Percentiles rank a stretch among this genome's conserved stretches.
phyloP scores from a whole-genome alignment of 2,797 vertebrate species.

The Podargus strigoides region DNA sequence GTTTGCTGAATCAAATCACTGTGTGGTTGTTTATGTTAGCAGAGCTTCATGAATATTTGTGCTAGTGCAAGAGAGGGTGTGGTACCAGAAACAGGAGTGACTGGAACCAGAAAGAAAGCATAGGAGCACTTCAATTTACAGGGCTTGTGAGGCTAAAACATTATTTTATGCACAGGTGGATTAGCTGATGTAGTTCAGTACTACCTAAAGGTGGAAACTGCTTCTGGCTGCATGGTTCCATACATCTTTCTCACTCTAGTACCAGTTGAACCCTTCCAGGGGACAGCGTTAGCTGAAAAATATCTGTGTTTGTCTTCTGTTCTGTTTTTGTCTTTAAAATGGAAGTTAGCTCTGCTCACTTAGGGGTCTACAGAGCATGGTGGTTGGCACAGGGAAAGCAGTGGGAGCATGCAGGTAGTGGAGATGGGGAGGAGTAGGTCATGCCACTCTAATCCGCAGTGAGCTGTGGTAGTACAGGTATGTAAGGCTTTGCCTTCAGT shows the following conservation, averaged over 20 bases:
- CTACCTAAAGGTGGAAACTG: neutral
- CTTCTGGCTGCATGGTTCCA: neutral
- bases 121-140: neutral
- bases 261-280: neutral
- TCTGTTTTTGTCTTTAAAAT: neutral
- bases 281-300: neutral
- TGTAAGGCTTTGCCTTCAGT: neutral
- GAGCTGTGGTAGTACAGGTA: neutral
- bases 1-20: neutral
- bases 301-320: neutral
- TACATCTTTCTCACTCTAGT: neutral
- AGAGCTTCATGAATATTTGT: neutral
- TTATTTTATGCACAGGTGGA: rapidly evolving
- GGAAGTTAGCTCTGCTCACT: rapidly evolving
- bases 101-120: neutral
- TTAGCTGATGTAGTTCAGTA: neutral
- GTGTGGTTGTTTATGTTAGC: neutral
- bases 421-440: neutral
- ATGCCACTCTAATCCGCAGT: neutral
- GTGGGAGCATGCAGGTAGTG: neutral
- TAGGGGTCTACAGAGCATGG: neutral
- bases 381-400: neutral
- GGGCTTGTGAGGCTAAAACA: neutral
- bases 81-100: neutral
- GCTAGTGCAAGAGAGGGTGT: neutral